Evolutionary conservation across 2,797 vertebrate genomes (phyloP), one percentile per base, ranked within the genome.

Genomic region (Ctenopoma kingsleyae): DNA sequence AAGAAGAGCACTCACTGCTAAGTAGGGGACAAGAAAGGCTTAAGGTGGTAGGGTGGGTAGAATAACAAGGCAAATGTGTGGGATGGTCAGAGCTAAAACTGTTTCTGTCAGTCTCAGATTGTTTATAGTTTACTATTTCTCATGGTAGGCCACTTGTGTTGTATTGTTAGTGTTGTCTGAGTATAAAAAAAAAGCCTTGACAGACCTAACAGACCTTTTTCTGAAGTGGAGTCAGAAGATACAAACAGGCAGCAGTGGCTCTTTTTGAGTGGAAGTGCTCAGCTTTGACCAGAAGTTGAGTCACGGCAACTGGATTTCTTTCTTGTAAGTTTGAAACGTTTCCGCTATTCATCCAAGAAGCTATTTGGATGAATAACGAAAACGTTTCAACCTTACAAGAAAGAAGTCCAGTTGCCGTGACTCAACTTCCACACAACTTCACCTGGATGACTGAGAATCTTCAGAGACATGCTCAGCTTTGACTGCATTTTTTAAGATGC

Each of bases 1-100:
- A 71, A 85, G 74, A 50, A 57, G 22, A 61, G 60, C 5, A 57
- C 62, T 44, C 25, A 27, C 50, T 59, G 66, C 8, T 79, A 32
- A 8, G 67, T 16, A n/a, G 36, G 35, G 27, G 13, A 10, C n/a
- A 53, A 20, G 23, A 44, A 13, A 56, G 27, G 15, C n/a, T 72
- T 41, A 70, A 49, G 61, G 38, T 78, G 57, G 44, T 4, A 0
- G 12, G 43, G 16, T 41, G 58, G 17, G 74, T 52, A 56, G 55
- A 74, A n/a, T 16, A 20, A 17, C 20, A 15, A 49, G 22, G 13
- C 10, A 53, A 36, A 32, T 10, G 70, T 71, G 32, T 6, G 10
- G 32, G 32, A n/a, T 27, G 10, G 40, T 30, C 30, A 52, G 63
- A 59, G 57, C 67, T 59, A 16, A 62, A 76, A 47, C 5, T 51